Conservation (phyloP, 92 coral and sea anemone species). For the Epizoanthus ramosus region DNA sequence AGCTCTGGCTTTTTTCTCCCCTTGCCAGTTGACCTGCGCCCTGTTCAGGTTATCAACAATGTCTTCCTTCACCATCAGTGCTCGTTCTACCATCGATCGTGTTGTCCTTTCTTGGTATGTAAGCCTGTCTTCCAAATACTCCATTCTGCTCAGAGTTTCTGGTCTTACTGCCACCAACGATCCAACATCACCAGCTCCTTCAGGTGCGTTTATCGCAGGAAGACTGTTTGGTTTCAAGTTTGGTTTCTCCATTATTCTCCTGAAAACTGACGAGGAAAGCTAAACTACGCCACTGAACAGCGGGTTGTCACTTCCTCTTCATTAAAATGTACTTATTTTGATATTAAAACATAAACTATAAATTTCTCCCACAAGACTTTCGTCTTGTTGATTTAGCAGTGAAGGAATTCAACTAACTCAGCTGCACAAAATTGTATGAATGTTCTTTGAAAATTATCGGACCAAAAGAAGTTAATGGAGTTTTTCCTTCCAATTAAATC, state of each 20-base stretch:
- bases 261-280: too few relatives aligned
- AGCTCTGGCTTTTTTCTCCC: conserved; percentile 81
- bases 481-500: too few relatives aligned
- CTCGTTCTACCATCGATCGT: conserved; percentile 75
- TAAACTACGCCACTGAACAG: too few relatives aligned
- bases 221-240: conserved; percentile 43
- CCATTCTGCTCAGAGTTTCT: conserved; percentile 76
- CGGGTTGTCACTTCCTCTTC: too few relatives aligned
- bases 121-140: conserved; percentile 79
- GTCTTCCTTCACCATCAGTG: conserved; percentile 78
- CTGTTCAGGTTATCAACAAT: conserved; percentile 74
- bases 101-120: conserved; percentile 83
- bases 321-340: too few relatives aligned
- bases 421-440: too few relatives aligned
- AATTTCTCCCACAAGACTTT: too few relatives aligned
- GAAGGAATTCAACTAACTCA: too few relatives aligned
- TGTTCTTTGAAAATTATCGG: too few relatives aligned
- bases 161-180: conserved; percentile 43
- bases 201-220: conserved; percentile 62
- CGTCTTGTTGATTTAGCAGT: too few relatives aligned
- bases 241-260: conserved; percentile 21
- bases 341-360: too few relatives aligned
- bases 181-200: conserved; percentile 35
- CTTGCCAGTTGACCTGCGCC: conserved; percentile 86
- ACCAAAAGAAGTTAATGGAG: too few relatives aligned